These are phyloP conservation scores for Nymphicus hollandicus DNA, from an alignment of 2,113 vertebrate genomes.

Conservation along the genomic window DNA sequence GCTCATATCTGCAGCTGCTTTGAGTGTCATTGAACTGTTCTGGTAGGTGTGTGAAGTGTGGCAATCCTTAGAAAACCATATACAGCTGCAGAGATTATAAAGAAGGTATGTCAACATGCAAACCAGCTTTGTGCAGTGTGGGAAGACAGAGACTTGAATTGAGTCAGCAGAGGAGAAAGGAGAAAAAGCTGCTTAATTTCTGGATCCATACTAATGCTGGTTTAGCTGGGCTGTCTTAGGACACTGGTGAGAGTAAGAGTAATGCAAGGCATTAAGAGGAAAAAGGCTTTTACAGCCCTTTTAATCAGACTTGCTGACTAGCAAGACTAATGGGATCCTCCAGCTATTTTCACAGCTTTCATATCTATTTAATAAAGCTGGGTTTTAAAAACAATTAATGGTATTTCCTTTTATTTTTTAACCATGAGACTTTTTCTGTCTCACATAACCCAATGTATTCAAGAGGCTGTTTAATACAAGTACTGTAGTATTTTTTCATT, in stretches of 20 bases:
- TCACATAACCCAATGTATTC: not conserved
- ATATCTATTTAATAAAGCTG: not conserved
- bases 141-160: not conserved
- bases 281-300: not conserved
- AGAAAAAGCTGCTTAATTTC: not conserved
- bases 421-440: not conserved
- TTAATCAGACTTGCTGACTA: not conserved
- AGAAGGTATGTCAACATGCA: not conserved
- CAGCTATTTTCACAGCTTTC: conserved; percentile 14
- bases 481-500: conserved; percentile 33
- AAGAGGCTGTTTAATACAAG: conserved; percentile 19
- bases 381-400: not conserved
- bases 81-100: not conserved
- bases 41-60: not conserved
- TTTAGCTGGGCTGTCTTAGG: not conserved
- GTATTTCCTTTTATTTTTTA: not conserved
- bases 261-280: not conserved
- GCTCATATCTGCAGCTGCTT: not conserved
- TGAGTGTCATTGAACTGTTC: not conserved
- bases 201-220: not conserved
- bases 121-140: not conserved
- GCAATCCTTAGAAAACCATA: not conserved
- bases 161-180: not conserved
- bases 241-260: not conserved
- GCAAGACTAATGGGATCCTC: not conserved